Evolutionary conservation across 2,113 vertebrate genomes (phyloP), one percentile per base, ranked within the genome.

Genomic region (Patagioenas fasciata): DNA sequence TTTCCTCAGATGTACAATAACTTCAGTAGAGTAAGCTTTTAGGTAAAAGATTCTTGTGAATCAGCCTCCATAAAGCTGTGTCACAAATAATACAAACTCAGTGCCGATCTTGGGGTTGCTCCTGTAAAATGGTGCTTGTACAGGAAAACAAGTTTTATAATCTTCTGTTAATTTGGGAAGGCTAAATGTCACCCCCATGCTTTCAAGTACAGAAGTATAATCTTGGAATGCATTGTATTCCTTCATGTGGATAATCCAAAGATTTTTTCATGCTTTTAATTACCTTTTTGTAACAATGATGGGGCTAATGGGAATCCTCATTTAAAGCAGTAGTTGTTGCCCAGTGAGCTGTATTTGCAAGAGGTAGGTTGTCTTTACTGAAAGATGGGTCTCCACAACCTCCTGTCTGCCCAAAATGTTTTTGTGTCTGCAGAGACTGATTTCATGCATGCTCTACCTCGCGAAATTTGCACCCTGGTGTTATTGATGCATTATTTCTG

Each of bases 191-290:
- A 15, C 38, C 67, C 57, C 29, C 11, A 11, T 54, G 29, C 17
- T 57, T 60, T 26, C 58, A 79, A 74, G 15, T 20, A 47, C 36
- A 69, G 12, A 6, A 16, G 5, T 67, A 20, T 67, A n/a, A 71
- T 74, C 69, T 89, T 88, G 23, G 19, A 31, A 53, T 84, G 29
- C 74, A 84, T 70, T 34, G 7, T 66, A 28, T 89, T 81, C 25
- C 48, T 95, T 91, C 34, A 38, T 67, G 28, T 67, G 60, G 24
- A n/a, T 93, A 85, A 60, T 48, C 32, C 53, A 61, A 42, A 87
- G 4, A 9, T 44, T 65, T 13, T 2, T 62, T 51, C 32, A 15
- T 74, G 8, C 10, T 79, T 79, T 88, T 29, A 44, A 50, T 79
- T 74, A 25, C 29, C 67, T 85, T 70, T 67, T 80, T 47, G 5